Evolutionary conservation across 2,888 invertebrate species (phyloP), one percentile per base, ranked within the genome.

Genomic region (Bibio marci): DNA sequence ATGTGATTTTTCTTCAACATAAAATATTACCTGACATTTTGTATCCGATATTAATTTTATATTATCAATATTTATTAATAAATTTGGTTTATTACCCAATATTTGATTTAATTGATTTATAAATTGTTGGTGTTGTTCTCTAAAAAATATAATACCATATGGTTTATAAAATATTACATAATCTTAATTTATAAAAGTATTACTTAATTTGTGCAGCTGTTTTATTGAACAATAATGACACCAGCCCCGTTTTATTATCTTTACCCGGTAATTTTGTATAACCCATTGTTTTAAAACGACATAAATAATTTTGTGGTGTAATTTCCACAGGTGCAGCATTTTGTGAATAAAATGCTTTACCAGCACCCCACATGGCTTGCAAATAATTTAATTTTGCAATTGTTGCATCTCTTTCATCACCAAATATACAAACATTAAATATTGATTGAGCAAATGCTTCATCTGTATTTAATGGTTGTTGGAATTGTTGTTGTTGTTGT

Each of bases 301-400:
- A 94, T 37, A 91, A 75, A 0, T 87, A 86, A 59, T 95, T 95
- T 51, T 87, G 80, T 40, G 82, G 79, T 35, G 79, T 83, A 46
- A 92, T 76, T 40, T 85, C 82, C 6, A 92, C 72, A 0, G 88
- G 79, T 2, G 75, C 77, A 6, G 79, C 79, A 47, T 72, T 76
- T 38, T 76, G 70, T 27, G 75, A 77, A 57, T 83, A 90, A 55
- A 79, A 88, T 1, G 80, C 76, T 58, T 80, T 79, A 4, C 79
- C 77, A 63, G 58, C 56, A 14, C 62, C 62, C 61, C 60, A 62
- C 55, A 59, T 54, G n/a, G 62, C 59, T 61, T 95, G 94, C 36
- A 97, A 65, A 51, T 91, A 79, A 59, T 98, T 98, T 82, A 92
- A 92, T 55, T 86, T 83, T 3, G 90, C 88, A 25, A 98, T 69